Percentiles rank a stretch among this genome's conserved stretches.
Evolutionary conservation across 2,113 vertebrate genomes (phyloP).

Genomic region (Nesoenas mayeri): DNA sequence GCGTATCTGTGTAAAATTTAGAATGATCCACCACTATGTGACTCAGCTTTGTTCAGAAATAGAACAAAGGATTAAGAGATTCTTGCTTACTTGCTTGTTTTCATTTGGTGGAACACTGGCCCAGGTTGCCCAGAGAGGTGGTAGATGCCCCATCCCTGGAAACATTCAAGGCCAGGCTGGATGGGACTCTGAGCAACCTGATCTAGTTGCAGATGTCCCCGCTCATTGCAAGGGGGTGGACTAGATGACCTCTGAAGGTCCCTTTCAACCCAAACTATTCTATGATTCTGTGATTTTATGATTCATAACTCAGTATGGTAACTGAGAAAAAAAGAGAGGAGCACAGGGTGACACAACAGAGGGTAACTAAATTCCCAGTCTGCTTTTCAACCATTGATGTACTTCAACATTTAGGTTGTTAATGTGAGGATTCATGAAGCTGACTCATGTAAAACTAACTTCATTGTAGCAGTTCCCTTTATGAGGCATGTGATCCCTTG

Average conservation of each 20-base stretch:
- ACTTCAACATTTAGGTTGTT: neutral
- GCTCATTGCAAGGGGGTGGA: no score
- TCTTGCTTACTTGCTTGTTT: neutral
- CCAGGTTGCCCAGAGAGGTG: no score
- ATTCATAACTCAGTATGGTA: neutral
- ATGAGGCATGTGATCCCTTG: neutral
- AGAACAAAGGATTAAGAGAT: neutral
- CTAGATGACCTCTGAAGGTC: no score
- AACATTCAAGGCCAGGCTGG: no score
- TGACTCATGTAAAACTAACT: neutral
- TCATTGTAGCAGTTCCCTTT: fast-evolving
- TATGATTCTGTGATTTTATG: no score
- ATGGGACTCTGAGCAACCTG: no score
- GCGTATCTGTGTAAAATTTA: neutral
- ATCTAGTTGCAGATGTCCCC: no score
- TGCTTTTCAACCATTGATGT: neutral
- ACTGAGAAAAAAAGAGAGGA: neutral
- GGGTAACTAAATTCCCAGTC: neutral
- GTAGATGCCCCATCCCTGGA: no score
- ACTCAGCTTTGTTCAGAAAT: neutral
- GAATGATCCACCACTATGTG: neutral
- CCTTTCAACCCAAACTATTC: no score
- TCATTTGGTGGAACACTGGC: no score
- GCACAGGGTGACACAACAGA: neutral
- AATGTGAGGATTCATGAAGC: neutral